These are phyloP conservation scores for Volucella inanis DNA, from an alignment of 2,888 invertebrate genomes.

Conservation along the genomic window DNA sequence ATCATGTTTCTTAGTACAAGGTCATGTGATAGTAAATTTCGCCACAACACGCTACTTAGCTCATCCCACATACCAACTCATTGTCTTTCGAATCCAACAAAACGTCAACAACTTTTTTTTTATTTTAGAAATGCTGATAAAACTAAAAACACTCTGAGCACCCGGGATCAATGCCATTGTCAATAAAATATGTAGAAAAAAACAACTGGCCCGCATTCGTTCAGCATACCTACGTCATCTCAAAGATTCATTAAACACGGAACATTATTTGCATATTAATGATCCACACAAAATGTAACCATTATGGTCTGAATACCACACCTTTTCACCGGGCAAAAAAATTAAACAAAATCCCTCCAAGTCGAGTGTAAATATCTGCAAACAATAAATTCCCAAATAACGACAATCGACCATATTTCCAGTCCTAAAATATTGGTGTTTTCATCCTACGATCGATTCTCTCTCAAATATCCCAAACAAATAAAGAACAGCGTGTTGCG, in stretches of 20 bases:
- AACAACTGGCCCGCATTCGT: not conserved
- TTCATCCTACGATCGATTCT: slow-evolving; percentile 22
- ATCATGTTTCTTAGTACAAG: slow-evolving; percentile 16
- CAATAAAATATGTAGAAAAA: not conserved
- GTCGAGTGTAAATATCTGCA: not conserved
- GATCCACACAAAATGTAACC: not conserved
- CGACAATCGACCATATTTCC: slow-evolving; percentile 7
- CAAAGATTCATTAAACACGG: slow-evolving; percentile 15
- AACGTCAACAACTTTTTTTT: not conserved
- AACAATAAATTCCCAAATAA: slow-evolving; percentile 7
- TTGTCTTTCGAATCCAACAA: not conserved
- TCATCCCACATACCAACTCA: not conserved
- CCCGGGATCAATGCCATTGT: slow-evolving; percentile 1
- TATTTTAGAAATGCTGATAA: slow-evolving; percentile 7
- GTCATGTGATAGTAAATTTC: slow-evolving; percentile 39
- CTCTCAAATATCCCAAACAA: slow-evolving; percentile 33
- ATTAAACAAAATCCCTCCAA: not conserved
- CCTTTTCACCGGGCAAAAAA: slow-evolving; percentile 28
- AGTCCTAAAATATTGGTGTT: slow-evolving; percentile 27
- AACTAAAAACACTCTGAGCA: slow-evolving; percentile 11
- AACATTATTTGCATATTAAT: slow-evolving; percentile 48
- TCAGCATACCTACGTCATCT: not conserved
- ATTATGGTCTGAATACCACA: slow-evolving; percentile 46
- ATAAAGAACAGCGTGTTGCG: slow-evolving; percentile 41
- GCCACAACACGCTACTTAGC: slow-evolving; percentile 15